Percentiles rank a stretch among this genome's conserved stretches.
Conservation (phyloP, 2,113 vertebrate species). For the Prunella fulvescens region DNA sequence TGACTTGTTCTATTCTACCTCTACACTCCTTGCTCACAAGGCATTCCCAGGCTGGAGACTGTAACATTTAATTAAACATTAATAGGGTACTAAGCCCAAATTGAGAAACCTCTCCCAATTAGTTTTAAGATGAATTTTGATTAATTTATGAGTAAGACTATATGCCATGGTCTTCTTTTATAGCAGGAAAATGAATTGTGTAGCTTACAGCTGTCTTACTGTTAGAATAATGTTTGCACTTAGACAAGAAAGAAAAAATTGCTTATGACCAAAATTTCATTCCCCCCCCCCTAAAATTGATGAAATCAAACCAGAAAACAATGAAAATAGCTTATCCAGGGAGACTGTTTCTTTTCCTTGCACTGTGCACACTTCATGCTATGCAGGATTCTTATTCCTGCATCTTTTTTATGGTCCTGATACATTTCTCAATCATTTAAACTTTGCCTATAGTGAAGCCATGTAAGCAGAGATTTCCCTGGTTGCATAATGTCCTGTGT, state of each 20-base stretch:
- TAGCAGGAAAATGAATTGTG: not conserved
- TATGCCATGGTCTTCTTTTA: not conserved
- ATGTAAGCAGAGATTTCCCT: not conserved
- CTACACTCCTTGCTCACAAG: not conserved
- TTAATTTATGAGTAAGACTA: not conserved
- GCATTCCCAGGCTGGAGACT: not conserved
- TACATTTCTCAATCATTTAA: not conserved
- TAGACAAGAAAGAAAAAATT: not conserved
- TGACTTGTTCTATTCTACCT: not conserved
- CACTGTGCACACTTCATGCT: not conserved
- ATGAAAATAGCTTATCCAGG: not conserved
- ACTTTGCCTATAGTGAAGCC: not conserved
- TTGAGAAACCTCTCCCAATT: not conserved
- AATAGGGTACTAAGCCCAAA: not conserved
- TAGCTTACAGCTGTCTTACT: not conserved
- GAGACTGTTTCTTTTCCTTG: not conserved
- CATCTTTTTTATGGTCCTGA: not conserved
- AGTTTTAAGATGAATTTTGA: not conserved
- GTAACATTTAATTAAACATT: not conserved
- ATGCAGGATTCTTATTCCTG: not conserved
- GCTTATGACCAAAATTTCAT: not conserved
- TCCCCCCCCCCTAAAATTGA: accelerated
- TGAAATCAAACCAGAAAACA: not conserved
- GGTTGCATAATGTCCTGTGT: not conserved
- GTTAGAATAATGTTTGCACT: not conserved